These are phyloP conservation scores for Brachyalestes nurse DNA, from an alignment of 2,797 vertebrate species.

Conservation along the genomic window DNA sequence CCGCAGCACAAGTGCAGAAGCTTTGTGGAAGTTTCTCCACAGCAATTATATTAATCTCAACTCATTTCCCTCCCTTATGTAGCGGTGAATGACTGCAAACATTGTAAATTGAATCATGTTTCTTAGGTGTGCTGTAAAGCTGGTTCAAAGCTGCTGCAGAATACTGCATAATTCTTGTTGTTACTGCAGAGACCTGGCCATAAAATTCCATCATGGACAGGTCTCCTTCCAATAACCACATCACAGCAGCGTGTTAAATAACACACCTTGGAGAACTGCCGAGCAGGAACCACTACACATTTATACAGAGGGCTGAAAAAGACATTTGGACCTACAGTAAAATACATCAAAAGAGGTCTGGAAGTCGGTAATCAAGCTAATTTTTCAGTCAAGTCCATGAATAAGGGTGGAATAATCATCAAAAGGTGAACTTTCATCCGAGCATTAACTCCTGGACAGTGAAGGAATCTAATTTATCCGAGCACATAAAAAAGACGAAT, in stretches of 20 bases:
- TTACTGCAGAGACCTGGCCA: too few relatives aligned
- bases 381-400: neutral
- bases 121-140: neutral
- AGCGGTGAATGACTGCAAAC: neutral
- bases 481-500: neutral
- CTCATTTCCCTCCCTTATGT: neutral
- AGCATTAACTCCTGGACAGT: slow-evolving; percentile 11
- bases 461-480: neutral
- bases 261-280: neutral
- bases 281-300: neutral
- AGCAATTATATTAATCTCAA: neutral
- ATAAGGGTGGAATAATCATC: slow-evolving; percentile 40
- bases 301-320: neutral
- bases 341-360: neutral
- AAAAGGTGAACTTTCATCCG: slow-evolving; percentile 36
- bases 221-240: neutral
- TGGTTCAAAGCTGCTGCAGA: neutral
- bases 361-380: neutral
- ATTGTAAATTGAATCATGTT: too few relatives aligned
- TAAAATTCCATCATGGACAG: neutral
- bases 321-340: neutral
- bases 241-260: neutral
- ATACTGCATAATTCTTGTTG: neutral
- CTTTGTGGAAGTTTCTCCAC: neutral
- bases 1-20: neutral